phyloP scores from a whole-genome alignment of 2,888 invertebrate genomes.

The Coelinius sp. region DNA sequence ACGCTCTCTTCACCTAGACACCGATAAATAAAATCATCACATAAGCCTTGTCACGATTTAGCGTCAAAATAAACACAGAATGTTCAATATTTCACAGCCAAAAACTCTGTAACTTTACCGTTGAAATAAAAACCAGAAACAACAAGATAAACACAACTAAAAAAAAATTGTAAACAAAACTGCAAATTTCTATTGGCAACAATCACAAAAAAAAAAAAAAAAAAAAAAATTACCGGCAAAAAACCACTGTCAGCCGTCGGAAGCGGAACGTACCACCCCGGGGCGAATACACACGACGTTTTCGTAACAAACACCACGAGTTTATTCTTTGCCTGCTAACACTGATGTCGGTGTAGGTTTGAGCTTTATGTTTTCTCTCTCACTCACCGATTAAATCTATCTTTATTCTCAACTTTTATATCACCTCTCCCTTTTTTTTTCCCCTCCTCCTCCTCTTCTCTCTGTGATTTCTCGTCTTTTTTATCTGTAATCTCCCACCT shows the following conservation, averaged over 20 bases:
- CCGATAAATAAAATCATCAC: slow-evolving; percentile 6
- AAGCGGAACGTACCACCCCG: slow-evolving; percentile 21
- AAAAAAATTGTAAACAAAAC: not conserved
- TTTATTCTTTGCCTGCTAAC: slow-evolving; percentile 14
- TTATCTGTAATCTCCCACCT: not conserved
- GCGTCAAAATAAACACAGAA: not conserved
- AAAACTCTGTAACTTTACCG: not conserved
- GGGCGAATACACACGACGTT: slow-evolving; percentile 19
- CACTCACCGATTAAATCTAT: slow-evolving; percentile 10
- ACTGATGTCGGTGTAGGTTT: slow-evolving; percentile 12
- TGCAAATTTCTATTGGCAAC: no score
- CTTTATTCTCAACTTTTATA: slow-evolving; percentile 6
- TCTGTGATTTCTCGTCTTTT: not conserved
- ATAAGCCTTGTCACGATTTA: slow-evolving; percentile 9
- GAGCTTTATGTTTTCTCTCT: slow-evolving; percentile 18
- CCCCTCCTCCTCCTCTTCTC: no score
- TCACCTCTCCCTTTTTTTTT: slow-evolving; percentile 18
- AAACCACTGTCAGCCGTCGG: slow-evolving; percentile 3
- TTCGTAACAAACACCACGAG: slow-evolving; percentile 16
- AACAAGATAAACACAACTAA: not conserved
- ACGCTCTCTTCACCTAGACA: not conserved
- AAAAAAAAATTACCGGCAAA: slow-evolving; percentile 8
- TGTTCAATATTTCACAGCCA: not conserved
- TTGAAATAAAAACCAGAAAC: not conserved
- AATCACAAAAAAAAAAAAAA: not conserved